Evolutionary conservation across 2,113 vertebrate genomes (phyloP), one percentile per base, ranked within the genome.

Genomic region (Epinephelus moara): DNA sequence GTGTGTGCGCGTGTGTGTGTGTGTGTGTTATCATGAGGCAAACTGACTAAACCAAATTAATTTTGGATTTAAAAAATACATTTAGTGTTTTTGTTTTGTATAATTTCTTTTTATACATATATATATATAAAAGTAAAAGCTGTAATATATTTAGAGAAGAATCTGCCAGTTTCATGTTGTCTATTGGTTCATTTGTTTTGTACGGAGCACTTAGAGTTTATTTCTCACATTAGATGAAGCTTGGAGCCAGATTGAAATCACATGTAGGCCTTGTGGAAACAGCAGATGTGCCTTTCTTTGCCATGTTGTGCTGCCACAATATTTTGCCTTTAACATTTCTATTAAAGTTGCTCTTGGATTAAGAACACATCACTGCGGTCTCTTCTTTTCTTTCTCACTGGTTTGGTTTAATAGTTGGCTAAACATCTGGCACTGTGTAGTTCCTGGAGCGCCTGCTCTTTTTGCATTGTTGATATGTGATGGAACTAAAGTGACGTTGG

Each of bases 91-190:
- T 78, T 64, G 40, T 75, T 57, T 90, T 73, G 76, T 88, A 82
- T 62, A 30, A 60, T 92, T 89, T 85, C 55, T 88, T 90, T 61
- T 21, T 67, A 59, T 63, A 86, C 72, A 84, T 80, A 86, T 42
- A 42, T 42, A 42, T 45, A 86, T 75, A 84, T 80, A 86, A 86
- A 85, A 80, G 75, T 89, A 80, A 89, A 89, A 88, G 77, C 59
- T 93, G 90, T 91, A 88, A 91, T 87, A 86, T 92, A 91, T 88
- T 88, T 70, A 70, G 80, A 33, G 11, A 78, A 71, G 82, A 86
- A 81, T 75, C 56, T 81, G 50, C 76, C 47, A 72, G 76, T 80
- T 80, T 89, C 10, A 67, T 91, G 80, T 92, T 87, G 70, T 89
- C 42, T 68, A 77, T 91, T 70, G 47, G 69, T 88, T 60, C 10